Conservation (phyloP, 1,140 invertebrate genomes). For the Drosophila kohkoa region DNA sequence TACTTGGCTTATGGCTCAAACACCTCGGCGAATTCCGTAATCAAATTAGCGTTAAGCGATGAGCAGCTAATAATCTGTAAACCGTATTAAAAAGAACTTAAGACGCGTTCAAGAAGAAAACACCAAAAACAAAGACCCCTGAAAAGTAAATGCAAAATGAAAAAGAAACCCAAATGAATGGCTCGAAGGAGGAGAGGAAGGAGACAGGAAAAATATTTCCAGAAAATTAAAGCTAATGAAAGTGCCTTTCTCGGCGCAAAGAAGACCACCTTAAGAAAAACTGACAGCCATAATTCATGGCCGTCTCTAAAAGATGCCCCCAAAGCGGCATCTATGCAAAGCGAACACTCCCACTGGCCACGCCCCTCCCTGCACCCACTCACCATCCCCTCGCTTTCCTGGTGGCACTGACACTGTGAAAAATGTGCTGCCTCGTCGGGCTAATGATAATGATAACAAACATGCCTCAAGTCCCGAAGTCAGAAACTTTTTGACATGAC, state of each 20-base stretch:
- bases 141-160: slow-evolving; percentile 24
- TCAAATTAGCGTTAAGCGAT: slow-evolving; percentile 78
- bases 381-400: slow-evolving; percentile 24
- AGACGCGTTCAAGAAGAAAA: slow-evolving; percentile 63
- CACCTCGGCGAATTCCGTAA: slow-evolving; percentile 61
- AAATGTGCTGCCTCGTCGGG: slow-evolving; percentile 60
- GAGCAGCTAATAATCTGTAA: slow-evolving; percentile 83
- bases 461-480: slow-evolving; percentile 74
- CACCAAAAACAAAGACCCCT: slow-evolving; percentile 50
- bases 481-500: slow-evolving; percentile 79
- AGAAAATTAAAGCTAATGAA: slow-evolving; percentile 84
- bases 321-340: slow-evolving; percentile 17
- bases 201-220: slow-evolving; percentile 72
- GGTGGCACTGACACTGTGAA: slow-evolving; percentile 49
- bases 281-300: slow-evolving; percentile 80
- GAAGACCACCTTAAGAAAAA: slow-evolving; percentile 73
- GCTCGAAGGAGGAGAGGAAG: slow-evolving; percentile 9
- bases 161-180: slow-evolving; percentile 4
- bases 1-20: slow-evolving; percentile 37
- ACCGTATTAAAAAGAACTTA: slow-evolving; percentile 76
- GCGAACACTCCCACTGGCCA: slow-evolving; percentile 12
- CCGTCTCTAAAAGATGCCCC: slow-evolving; percentile 34
- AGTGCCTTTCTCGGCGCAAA: slow-evolving; percentile 51
- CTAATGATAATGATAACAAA: slow-evolving; percentile 84
- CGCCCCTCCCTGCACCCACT: slow-evolving; percentile 6